These are phyloP conservation scores for Craterocephalus amniculus DNA, from an alignment of 2,797 vertebrate species.

Conservation along the genomic window DNA sequence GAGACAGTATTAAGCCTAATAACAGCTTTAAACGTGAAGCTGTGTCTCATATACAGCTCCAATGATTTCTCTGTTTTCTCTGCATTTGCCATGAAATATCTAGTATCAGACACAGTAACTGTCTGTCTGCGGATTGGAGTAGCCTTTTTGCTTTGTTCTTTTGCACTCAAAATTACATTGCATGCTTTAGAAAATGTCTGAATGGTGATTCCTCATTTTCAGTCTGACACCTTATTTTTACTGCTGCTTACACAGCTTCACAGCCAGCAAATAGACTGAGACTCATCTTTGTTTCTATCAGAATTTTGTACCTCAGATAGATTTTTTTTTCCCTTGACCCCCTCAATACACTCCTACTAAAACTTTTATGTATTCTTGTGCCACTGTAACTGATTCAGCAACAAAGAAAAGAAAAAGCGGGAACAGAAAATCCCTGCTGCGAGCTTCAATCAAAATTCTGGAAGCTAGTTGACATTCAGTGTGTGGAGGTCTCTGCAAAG, in stretches of 20 bases:
- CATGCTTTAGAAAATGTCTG: constrained; percentile 53
- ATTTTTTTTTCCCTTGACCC: constrained; percentile 34
- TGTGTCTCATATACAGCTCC: constrained; percentile 37
- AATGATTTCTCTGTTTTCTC: constrained; percentile 29
- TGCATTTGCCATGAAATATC: constrained; percentile 47
- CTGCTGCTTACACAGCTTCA: constrained; percentile 46
- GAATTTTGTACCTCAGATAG: constrained; percentile 34
- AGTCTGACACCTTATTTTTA: constrained; percentile 59
- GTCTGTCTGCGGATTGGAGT: constrained; percentile 43
- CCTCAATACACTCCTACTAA: constrained; percentile 40
- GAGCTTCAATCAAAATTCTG: constrained; percentile 70
- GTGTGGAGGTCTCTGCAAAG: constrained; percentile 65
- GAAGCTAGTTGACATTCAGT: constrained; percentile 73
- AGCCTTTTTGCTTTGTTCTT: constrained; percentile 52
- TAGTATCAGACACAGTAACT: constrained; percentile 46
- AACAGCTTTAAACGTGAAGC: constrained; percentile 27
- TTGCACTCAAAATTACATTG: constrained; percentile 48
- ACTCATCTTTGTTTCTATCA: constrained; percentile 60
- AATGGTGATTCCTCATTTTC: constrained; percentile 58
- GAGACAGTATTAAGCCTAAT: background rate
- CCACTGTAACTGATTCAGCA: constrained; percentile 61
- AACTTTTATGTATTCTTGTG: constrained; percentile 70
- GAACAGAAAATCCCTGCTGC: constrained; percentile 66
- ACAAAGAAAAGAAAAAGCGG: constrained; percentile 53
- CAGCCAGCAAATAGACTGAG: constrained; percentile 42